Evolutionary conservation across 2,113 vertebrate genomes (phyloP).

Genomic region (Shinisaurus crocodilurus): DNA sequence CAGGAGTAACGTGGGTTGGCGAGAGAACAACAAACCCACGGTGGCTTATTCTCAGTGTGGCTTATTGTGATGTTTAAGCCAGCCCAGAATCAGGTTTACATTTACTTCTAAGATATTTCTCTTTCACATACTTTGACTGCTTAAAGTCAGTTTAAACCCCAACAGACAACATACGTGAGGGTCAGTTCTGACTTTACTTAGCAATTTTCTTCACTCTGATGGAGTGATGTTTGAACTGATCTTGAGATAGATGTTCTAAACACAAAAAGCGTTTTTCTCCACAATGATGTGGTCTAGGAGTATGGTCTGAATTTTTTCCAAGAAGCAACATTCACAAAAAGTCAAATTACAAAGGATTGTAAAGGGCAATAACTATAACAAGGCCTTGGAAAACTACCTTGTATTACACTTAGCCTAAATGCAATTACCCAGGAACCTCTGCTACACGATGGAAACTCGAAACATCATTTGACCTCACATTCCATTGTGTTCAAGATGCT

Average conservation of each 20-base stretch:
- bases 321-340: not conserved
- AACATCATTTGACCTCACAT: constrained; percentile 52
- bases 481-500: constrained; percentile 59
- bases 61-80: no score
- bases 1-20: no score
- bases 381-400: not conserved
- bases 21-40: no score
- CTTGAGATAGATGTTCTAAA: not conserved
- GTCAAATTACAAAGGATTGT: not conserved
- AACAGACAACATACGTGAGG: not conserved
- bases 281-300: not conserved
- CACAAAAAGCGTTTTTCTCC: not conserved
- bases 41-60: no score
- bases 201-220: not conserved
- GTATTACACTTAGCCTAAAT: not conserved
- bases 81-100: not conserved
- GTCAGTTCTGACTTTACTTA: not conserved
- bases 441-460: not conserved
- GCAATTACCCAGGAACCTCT: not conserved
- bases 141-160: not conserved
- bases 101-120: not conserved
- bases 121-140: not conserved
- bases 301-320: not conserved
- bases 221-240: not conserved
- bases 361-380: not conserved